phyloP scores from a whole-genome alignment of 2,888 invertebrate species.

The Therioaphis trifolii region DNA sequence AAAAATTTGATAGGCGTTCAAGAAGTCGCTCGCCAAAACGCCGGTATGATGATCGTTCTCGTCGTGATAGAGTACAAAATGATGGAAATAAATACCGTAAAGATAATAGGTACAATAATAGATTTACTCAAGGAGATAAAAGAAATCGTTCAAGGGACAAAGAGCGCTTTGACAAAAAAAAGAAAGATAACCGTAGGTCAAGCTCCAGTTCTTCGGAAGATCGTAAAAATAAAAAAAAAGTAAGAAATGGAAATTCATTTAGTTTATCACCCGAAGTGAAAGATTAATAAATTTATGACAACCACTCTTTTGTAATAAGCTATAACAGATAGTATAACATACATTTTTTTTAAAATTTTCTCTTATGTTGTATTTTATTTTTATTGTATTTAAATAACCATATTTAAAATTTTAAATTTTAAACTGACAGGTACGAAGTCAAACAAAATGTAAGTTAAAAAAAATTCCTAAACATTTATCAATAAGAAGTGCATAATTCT shows the following conservation, averaged over 20 bases:
- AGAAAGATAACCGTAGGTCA: slow-evolving; percentile 36
- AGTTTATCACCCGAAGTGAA: slow-evolving; percentile 54
- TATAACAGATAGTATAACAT: background rate
- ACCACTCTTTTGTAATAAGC: background rate
- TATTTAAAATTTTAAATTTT: background rate
- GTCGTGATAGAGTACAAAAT: slow-evolving; percentile 10
- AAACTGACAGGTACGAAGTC: background rate
- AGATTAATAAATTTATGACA: slow-evolving; percentile 38
- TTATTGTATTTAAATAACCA: background rate
- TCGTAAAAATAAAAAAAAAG: slow-evolving; percentile 38
- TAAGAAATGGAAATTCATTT: slow-evolving; percentile 39
- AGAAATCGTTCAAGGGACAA: slow-evolving; percentile 40
- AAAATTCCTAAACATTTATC: background rate
- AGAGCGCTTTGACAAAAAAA: slow-evolving; percentile 45
- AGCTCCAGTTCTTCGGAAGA: slow-evolving; percentile 38
- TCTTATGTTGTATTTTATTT: background rate
- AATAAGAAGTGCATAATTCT: background rate
- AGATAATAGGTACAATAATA: slow-evolving; percentile 32
- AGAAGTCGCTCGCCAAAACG: slow-evolving; percentile 36
- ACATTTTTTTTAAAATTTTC: background rate
- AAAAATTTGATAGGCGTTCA: slow-evolving; percentile 38
- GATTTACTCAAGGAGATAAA: background rate
- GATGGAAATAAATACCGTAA: slow-evolving; percentile 28
- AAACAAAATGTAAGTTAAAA: background rate
- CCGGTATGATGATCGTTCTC: slow-evolving; percentile 2